Conservation (phyloP, 2,797 vertebrate genomes). For the Vireo griseus region DNA sequence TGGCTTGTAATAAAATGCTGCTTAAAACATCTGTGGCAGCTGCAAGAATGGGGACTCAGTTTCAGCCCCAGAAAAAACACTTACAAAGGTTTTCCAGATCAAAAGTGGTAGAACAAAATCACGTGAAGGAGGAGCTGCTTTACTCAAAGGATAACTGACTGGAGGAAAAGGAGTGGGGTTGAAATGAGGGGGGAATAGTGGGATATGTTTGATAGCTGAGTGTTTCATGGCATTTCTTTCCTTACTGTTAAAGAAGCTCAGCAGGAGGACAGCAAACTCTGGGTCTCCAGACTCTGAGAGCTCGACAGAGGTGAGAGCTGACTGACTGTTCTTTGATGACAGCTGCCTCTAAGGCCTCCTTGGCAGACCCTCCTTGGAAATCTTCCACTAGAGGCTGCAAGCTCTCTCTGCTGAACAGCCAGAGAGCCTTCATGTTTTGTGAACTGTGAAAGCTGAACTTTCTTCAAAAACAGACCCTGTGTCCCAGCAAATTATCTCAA, state of each 20-base stretch:
- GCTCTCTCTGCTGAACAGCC: background rate
- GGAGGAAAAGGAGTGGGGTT: background rate
- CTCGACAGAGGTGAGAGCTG: conserved; percentile 5
- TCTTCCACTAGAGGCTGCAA: background rate
- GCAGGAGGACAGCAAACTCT: conserved; percentile 1
- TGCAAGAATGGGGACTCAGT: background rate
- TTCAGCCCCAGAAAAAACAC: background rate
- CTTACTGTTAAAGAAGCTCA: background rate
- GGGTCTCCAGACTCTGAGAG: background rate
- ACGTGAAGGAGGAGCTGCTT: background rate
- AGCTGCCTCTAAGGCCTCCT: background rate
- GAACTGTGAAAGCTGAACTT: background rate
- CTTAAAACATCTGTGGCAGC: background rate
- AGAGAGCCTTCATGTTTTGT: background rate
- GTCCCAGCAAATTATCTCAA: background rate
- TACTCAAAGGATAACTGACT: background rate
- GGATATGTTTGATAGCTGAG: background rate
- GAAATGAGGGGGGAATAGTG: background rate
- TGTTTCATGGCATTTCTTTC: background rate
- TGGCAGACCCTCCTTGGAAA: conserved; percentile 16
- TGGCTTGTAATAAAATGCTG: background rate
- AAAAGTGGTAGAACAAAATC: background rate
- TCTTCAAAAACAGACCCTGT: background rate
- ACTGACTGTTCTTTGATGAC: conserved; percentile 13
- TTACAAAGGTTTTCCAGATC: background rate